Evolutionary conservation across 1,140 invertebrate genomes (phyloP).

Genomic region (Yoshiicerus persimilis): DNA sequence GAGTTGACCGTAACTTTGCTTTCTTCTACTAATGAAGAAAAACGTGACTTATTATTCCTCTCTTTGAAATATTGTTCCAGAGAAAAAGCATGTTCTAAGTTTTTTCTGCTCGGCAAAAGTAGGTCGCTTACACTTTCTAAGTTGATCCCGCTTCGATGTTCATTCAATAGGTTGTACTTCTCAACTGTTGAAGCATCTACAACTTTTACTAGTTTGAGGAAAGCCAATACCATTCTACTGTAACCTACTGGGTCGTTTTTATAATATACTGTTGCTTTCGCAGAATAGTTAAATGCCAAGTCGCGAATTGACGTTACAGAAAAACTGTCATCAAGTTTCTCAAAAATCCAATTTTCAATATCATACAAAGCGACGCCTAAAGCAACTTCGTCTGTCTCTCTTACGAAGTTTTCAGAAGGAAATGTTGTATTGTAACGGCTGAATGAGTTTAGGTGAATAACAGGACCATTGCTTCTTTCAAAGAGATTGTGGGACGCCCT

Average conservation of each 20-base stretch:
- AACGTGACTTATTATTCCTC: not conserved
- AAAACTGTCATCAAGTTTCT: not conserved
- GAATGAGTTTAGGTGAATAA: not conserved
- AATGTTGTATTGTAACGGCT: not conserved
- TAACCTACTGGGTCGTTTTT: constrained; percentile 4
- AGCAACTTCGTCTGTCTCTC: not conserved
- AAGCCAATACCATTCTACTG: not conserved
- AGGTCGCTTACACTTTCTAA: not conserved
- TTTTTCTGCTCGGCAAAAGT: not conserved
- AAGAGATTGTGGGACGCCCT: not conserved
- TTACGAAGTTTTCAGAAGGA: not conserved
- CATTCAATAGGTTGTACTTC: not conserved
- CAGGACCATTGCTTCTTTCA: not conserved
- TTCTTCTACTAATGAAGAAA: constrained; percentile 18
- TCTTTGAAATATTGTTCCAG: constrained; percentile 5
- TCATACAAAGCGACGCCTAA: not conserved
- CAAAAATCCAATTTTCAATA: not conserved
- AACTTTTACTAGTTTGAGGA: not conserved
- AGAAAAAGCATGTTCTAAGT: not conserved
- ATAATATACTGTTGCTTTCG: not conserved
- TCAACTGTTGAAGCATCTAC: not conserved
- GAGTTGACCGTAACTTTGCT: not conserved
- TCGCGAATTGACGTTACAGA: not conserved
- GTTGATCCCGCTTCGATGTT: constrained; percentile 10
- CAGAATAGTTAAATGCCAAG: not conserved